These are phyloP conservation scores for Nanorana parkeri DNA, from an alignment of 2,113 vertebrate species.

Conservation along the genomic window DNA sequence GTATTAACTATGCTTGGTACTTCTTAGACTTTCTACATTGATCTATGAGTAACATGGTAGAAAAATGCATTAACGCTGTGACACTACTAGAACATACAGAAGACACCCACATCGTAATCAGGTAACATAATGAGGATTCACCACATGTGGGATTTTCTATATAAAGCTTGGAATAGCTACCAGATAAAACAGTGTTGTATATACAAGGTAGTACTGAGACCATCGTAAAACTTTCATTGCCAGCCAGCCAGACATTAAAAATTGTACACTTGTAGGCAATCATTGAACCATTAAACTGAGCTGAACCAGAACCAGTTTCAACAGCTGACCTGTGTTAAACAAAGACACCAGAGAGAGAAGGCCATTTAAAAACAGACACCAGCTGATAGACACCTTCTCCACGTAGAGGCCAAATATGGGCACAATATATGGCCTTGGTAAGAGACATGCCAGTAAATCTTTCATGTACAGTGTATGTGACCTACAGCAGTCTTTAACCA, in stretches of 20 bases:
- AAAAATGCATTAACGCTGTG: too few relatives aligned
- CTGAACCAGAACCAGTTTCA: slow-evolving; percentile 13
- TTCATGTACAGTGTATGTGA: slow-evolving; percentile 25
- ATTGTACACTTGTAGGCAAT: background rate
- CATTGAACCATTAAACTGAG: slow-evolving; percentile 33
- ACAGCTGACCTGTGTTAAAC: slow-evolving; percentile 34
- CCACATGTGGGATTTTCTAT: background rate
- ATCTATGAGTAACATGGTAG: too few relatives aligned
- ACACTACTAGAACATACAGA: too few relatives aligned
- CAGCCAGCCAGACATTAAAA: background rate
- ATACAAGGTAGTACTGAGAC: background rate
- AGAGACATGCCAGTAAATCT: slow-evolving; percentile 27
- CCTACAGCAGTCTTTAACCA: background rate
- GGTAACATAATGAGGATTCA: background rate
- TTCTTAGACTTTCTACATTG: too few relatives aligned
- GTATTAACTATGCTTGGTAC: too few relatives aligned
- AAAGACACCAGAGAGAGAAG: background rate
- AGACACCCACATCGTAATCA: too few relatives aligned
- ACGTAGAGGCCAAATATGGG: slow-evolving; percentile 46
- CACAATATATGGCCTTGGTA: slow-evolving; percentile 1
- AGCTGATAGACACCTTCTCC: slow-evolving; percentile 13
- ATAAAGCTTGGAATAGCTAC: background rate
- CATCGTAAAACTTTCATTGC: slow-evolving; percentile 27
- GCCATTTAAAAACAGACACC: slow-evolving; percentile 18
- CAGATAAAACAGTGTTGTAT: background rate